phyloP scores from a whole-genome alignment of 2,113 vertebrate species.

The Eubucco bourcierii region DNA sequence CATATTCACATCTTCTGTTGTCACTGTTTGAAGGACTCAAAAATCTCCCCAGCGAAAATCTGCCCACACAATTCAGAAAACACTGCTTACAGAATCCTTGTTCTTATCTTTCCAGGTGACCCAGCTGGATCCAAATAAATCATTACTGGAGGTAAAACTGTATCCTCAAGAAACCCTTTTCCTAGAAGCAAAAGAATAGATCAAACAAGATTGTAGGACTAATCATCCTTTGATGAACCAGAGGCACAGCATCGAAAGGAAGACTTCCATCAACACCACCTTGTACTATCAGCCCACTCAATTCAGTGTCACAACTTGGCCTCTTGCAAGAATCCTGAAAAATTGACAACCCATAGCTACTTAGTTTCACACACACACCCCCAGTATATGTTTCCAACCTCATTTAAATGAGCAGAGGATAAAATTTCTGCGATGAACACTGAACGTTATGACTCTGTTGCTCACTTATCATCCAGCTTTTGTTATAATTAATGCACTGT shows the following conservation, averaged over 20 bases:
- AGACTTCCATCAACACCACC: constrained; percentile 67
- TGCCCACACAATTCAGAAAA: not conserved
- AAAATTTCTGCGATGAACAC: constrained; percentile 64
- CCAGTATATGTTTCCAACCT: constrained; percentile 78
- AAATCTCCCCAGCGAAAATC: not conserved
- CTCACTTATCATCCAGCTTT: constrained; percentile 70
- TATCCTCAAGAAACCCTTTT: constrained; percentile 99
- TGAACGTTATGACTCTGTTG: constrained; percentile 63
- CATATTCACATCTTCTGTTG: not conserved
- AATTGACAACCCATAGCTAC: constrained; percentile 74
- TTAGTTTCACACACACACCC: constrained; percentile 68
- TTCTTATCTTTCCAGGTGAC: constrained; percentile 83
- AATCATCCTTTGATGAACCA: constrained; percentile 65
- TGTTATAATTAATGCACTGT: constrained; percentile 74
- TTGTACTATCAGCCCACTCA: constrained; percentile 68
- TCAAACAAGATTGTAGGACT: constrained; percentile 63
- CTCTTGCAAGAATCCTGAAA: constrained; percentile 78
- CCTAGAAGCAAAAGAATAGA: constrained; percentile 95
- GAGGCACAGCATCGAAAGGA: constrained; percentile 64
- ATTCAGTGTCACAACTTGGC: constrained; percentile 75
- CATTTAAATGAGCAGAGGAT: constrained; percentile 66
- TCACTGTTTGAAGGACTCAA: not conserved
- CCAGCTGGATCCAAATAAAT: constrained; percentile 91
- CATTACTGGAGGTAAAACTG: constrained; percentile 94
- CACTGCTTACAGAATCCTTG: not conserved